Base-by-base conservation (phyloP, 2,113 vertebrate species). In the Globicephala melas region DNA sequence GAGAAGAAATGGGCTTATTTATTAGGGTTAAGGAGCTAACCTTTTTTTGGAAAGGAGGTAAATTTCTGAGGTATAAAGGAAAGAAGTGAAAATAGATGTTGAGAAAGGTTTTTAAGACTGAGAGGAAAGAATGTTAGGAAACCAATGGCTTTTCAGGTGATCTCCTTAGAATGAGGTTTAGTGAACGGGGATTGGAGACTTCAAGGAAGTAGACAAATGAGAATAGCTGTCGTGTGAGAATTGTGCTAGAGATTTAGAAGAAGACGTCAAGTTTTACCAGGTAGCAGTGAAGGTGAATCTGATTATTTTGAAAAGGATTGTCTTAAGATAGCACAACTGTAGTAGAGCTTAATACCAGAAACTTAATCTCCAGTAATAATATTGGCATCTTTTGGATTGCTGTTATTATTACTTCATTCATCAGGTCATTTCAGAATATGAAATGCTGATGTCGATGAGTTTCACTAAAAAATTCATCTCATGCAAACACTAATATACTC, bases 291-390 rank as follows among this genome's bases (percentile, higher is more conserved):
- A 63, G 7, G 38, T 70, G 21, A 89, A 53, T 71, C 5, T 63
- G 53, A 79, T n/a, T 77, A 14, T 83, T 92, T 92, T 92, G n/a
- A 58, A 79, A 95, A 92, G 58, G 44, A 71, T 86, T 91, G 14
- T 82, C 21, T 85, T 50, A 77, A 71, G 67, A 14, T 62, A 28
- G 50, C 13, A 63, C 50, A 92, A 26, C 84, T 73, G 9, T 73
- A 80, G 12, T 26, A 87, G 63, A 95, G 12, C 5, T 63, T 60
- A 89, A 87, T 73, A 53, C 82, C 17, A 71, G 91, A 79, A 95
- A 68, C 50, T 53, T 84, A 94, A 47, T 79, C 65, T 31, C 44
- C 11, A 60, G 23, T 84, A 26, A 70, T 93, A 84, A 60, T 53
- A 84, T 80, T 38, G 60, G 15, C 50, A 76, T 92, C 58, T 65